A percentile compares a stretch with the other conserved stretches of the same genome.
These are phyloP conservation scores for Leptopilina syphax DNA, from an alignment of 2,888 invertebrate species.

Conservation along the genomic window DNA sequence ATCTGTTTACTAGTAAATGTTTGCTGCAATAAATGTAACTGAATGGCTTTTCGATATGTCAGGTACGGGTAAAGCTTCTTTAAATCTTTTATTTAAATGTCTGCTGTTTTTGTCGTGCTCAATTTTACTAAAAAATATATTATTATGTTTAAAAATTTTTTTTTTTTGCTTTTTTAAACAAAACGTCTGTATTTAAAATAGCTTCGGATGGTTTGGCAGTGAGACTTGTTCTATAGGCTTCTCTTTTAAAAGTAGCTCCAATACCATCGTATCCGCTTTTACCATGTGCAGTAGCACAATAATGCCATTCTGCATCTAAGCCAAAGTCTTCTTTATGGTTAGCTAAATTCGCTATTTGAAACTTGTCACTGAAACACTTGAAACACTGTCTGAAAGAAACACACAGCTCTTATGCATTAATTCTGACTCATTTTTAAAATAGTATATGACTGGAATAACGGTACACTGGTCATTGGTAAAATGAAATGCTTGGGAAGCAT, in stretches of 20 bases:
- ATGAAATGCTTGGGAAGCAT: too few species aligned
- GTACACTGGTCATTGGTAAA: too few species aligned
- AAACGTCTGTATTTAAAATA: background rate
- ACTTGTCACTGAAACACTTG: too few species aligned
- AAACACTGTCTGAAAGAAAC: too few species aligned
- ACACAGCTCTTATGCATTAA: too few species aligned
- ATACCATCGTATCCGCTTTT: slow-evolving; percentile 53
- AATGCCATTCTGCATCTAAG: slow-evolving; percentile 31
- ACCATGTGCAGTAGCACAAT: slow-evolving; percentile 46
- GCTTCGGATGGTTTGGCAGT: background rate
- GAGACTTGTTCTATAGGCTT: slow-evolving; percentile 35
- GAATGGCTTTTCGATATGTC: slow-evolving; percentile 6
- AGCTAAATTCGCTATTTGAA: too few species aligned
- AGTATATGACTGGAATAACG: too few species aligned
- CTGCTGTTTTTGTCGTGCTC: slow-evolving; percentile 23
- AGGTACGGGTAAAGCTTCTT: slow-evolving; percentile 4
- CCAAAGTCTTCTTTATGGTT: too few species aligned
- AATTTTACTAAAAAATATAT: background rate
- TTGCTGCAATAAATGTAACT: slow-evolving; percentile 7
- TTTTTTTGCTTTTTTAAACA: background rate
- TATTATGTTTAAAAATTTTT: background rate
- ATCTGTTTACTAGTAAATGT: background rate
- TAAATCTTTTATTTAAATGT: slow-evolving; percentile 7
- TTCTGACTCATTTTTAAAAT: too few species aligned
- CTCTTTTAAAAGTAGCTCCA: slow-evolving; percentile 51